A percentile compares a stretch with the other conserved stretches of the same genome.
Evolutionary conservation across 2,113 vertebrate genomes (phyloP).

Genomic region (Laticauda laticaudata): DNA sequence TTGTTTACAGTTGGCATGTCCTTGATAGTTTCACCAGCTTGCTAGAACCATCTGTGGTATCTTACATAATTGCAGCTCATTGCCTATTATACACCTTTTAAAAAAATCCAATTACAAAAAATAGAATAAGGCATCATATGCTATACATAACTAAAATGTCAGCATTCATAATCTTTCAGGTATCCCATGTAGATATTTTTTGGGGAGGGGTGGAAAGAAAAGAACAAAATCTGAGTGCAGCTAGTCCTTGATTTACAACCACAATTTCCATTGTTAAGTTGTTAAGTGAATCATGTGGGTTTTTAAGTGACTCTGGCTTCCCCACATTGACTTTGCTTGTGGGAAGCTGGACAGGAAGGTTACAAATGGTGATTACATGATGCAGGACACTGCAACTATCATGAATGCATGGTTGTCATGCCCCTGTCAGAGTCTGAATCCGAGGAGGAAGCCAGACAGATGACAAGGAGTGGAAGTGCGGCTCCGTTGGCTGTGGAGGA

Average conservation of each 20-base stretch:
- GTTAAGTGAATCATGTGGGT: neutral
- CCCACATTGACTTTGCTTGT: neutral
- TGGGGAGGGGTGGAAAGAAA: neutral
- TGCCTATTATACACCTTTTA: conserved; percentile 33
- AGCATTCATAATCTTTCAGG: neutral
- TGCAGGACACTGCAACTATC: neutral
- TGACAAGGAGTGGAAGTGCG: too few species aligned
- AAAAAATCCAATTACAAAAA: neutral
- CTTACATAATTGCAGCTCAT: conserved; percentile 21
- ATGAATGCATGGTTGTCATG: neutral
- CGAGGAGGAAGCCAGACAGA: too few species aligned
- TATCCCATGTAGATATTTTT: neutral
- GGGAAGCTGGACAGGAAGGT: neutral
- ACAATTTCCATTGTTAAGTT: neutral
- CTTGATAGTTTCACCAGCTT: conserved; percentile 53
- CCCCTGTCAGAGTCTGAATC: too few species aligned
- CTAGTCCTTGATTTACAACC: neutral
- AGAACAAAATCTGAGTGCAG: neutral
- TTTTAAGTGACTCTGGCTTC: neutral
- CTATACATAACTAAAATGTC: neutral
- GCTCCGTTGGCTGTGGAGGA: too few species aligned
- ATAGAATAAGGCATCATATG: neutral
- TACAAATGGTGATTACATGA: neutral
- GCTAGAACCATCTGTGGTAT: conserved; percentile 41
- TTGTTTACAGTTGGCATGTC: conserved; percentile 51